These are phyloP conservation scores for Chaenodraco wilsoni DNA, from an alignment of 2,797 vertebrate species.

Conservation along the genomic window DNA sequence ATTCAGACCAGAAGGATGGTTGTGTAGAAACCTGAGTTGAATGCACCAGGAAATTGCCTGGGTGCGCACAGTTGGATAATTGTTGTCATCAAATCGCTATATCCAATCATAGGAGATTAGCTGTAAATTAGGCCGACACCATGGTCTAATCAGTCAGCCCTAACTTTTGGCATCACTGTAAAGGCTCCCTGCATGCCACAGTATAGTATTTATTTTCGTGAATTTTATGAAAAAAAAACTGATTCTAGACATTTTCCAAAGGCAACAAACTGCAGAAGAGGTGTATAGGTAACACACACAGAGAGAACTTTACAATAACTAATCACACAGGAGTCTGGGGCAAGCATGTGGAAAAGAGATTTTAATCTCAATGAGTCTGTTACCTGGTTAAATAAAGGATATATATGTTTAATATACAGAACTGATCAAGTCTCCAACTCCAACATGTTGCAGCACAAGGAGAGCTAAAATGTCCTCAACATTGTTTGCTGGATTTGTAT, in stretches of 20 bases:
- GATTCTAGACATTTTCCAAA: not conserved
- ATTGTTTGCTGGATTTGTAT: slow-evolving; percentile 1
- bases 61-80: slow-evolving; percentile 35
- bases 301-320: not conserved
- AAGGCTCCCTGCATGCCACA: not conserved
- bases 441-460: rapidly evolving
- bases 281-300: not conserved
- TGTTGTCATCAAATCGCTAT: slow-evolving; percentile 53
- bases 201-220: not conserved
- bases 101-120: slow-evolving; percentile 54
- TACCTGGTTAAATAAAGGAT: no score
- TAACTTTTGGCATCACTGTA: slow-evolving; percentile 31
- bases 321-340: not conserved
- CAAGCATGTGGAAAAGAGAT: not conserved
- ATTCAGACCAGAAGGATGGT: slow-evolving; percentile 22
- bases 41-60: slow-evolving; percentile 9
- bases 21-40: slow-evolving; percentile 14
- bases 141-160: slow-evolving; percentile 36
- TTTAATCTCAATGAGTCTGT: no score
- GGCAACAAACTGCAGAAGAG: not conserved
- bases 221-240: not conserved
- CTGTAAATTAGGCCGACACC: slow-evolving; percentile 45
- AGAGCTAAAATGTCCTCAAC: not conserved
- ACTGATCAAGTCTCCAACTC: not conserved
- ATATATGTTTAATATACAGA: not conserved